Evolutionary conservation across 1,140 invertebrate genomes (phyloP).

Genomic region (Euura saliciscinereae): DNA sequence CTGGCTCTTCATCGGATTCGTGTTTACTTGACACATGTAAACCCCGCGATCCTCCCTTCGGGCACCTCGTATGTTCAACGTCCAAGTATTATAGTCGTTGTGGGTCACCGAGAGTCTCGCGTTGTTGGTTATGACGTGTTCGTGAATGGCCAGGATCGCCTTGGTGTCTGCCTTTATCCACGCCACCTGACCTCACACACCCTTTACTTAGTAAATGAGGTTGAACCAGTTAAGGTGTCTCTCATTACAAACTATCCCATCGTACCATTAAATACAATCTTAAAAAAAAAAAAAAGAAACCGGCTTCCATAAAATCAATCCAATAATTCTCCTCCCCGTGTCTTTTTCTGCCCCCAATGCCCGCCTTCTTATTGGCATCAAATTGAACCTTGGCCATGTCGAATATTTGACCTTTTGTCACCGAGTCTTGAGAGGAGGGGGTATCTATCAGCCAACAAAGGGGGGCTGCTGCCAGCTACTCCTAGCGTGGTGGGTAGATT

Average conservation of each 20-base stretch:
- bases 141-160: slow-evolving; percentile 89
- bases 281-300: too few relatives aligned
- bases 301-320: not conserved
- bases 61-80: slow-evolving; percentile 81
- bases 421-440: slow-evolving; percentile 28
- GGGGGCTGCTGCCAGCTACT: slow-evolving; percentile 20
- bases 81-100: slow-evolving; percentile 88
- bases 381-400: slow-evolving; percentile 39
- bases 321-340: not conserved
- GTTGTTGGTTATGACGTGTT: slow-evolving; percentile 91
- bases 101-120: slow-evolving; percentile 84
- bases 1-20: slow-evolving; percentile 92
- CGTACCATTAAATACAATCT: too few relatives aligned
- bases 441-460: slow-evolving; percentile 46
- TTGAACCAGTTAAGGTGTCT: too few relatives aligned
- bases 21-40: slow-evolving; percentile 94
- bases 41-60: slow-evolving; percentile 83
- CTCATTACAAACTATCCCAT: too few relatives aligned
- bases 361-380: slow-evolving; percentile 35
- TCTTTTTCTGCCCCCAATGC: not conserved
- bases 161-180: slow-evolving; percentile 94
- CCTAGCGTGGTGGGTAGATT: slow-evolving; percentile 18
- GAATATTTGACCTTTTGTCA: slow-evolving; percentile 42
- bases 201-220: slow-evolving; percentile 14
- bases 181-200: slow-evolving; percentile 71